Evolutionary conservation across 2,797 vertebrate genomes (phyloP), one percentile per base, ranked within the genome.

Genomic region (Schizopygopsis pylzovi): DNA sequence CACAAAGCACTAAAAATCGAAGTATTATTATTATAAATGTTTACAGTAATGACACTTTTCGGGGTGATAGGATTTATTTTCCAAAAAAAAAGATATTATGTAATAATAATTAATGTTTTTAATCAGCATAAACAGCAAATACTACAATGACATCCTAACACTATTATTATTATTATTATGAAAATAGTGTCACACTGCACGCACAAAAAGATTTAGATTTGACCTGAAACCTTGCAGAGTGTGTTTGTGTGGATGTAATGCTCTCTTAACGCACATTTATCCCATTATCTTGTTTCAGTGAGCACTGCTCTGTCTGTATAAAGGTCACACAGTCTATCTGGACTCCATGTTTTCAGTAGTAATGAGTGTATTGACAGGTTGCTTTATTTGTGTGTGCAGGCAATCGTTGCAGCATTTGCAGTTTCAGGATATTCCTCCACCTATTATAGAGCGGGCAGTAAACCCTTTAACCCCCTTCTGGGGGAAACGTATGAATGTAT

Each of bases 401-500:
- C 79, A 56, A 85, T 99, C 56, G 96, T 99, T 61, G 98, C 98
- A 91, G 98, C 98, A 85, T 99, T 99, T 93, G 98, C 97, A 87
- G 94, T 99, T 90, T 99, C 98, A 90, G 98, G 98, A 93, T 99
- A 99, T 91, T 97, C 98, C 84, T 97, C 97, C 91, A 99, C 98
- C 0, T 99, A 99, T 92, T 99, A 98, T 87, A 96, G 98, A 96
- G 98, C 98, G 91, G 98, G 98, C 96, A 99, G 98, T 93, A 99
- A 99, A 95, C 98, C 98, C 93, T 99, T 99, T 94, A 99, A 99
- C 93, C 98, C 98, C 47, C 92, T 99, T 81, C 98, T 99, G 6
- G 98, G 98, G 91, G 98, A 99, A 94, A 98, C 97, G 2, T 99
- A 98, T 0, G 98, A 99, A 95, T 98, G 97, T 95, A 97, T 99